Evolutionary conservation across 2,113 vertebrate genomes (phyloP).

Genomic region (Tautogolabrus adspersus): DNA sequence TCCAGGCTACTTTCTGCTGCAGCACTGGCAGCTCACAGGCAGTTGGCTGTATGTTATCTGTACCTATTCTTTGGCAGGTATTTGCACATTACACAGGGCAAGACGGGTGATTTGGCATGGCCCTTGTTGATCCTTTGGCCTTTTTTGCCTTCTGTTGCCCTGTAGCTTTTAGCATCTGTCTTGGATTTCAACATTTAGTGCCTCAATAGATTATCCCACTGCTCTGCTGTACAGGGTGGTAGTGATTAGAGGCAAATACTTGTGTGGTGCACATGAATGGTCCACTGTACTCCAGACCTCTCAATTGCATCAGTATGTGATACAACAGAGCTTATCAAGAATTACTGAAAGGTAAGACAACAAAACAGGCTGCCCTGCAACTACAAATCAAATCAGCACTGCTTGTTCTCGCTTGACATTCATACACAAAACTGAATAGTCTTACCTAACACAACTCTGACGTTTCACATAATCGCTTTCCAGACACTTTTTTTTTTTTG

Average conservation of each 20-base stretch:
- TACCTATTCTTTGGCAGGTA: constrained; percentile 21
- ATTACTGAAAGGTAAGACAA: neutral
- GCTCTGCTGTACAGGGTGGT: constrained; percentile 58
- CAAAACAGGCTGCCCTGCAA: constrained; percentile 8
- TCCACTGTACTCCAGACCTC: constrained; percentile 48
- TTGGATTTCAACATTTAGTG: constrained; percentile 36
- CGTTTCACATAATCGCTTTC: neutral
- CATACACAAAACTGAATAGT: neutral
- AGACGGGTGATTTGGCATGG: constrained; percentile 15
- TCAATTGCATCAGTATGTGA: constrained; percentile 57
- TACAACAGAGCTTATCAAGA: constrained; percentile 30
- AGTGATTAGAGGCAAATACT: constrained; percentile 62
- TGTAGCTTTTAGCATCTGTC: constrained; percentile 43
- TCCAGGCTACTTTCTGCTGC: constrained; percentile 49
- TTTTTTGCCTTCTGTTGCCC: constrained; percentile 14
- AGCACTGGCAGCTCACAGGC: constrained; percentile 54
- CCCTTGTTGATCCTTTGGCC: constrained; percentile 21
- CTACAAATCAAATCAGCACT: constrained; percentile 16
- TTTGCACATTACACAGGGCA: constrained; percentile 25
- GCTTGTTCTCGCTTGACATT: neutral
- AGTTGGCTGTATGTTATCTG: constrained; percentile 46
- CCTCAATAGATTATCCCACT: constrained; percentile 45
- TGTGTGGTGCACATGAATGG: constrained; percentile 47
- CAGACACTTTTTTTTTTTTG: neutral
- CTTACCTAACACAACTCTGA: neutral